phyloP scores from a whole-genome alignment of 2,797 vertebrate species.

The Otus scops region DNA sequence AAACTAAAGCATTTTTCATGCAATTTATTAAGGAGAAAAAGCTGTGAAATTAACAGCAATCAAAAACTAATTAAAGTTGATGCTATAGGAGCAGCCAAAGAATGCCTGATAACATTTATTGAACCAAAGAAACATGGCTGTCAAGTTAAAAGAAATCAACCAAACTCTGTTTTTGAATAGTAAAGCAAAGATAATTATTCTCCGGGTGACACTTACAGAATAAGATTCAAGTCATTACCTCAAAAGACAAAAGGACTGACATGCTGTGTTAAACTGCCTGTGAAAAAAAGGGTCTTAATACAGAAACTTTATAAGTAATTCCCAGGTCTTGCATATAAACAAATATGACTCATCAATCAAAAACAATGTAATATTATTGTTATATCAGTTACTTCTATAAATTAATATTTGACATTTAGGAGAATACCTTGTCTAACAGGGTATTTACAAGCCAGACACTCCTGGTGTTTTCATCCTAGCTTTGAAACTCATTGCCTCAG shows the following conservation, averaged over 20 bases:
- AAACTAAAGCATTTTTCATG: constrained; percentile 75
- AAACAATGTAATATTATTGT: background rate
- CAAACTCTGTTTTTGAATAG: constrained; percentile 68
- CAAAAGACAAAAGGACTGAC: constrained; percentile 63
- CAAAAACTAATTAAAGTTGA: constrained; percentile 82
- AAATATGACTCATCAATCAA: constrained; percentile 52
- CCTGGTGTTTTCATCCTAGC: background rate
- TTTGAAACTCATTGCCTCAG: constrained; percentile 4
- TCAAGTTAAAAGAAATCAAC: constrained; percentile 73
- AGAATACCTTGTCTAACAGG: constrained; percentile 17
- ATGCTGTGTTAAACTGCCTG: constrained; percentile 55
- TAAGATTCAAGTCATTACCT: constrained; percentile 77
- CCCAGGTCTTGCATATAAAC: constrained; percentile 32
- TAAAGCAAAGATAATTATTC: constrained; percentile 70
- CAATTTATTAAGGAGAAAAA: constrained; percentile 79
- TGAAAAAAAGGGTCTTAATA: constrained; percentile 49
- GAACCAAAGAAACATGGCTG: constrained; percentile 76
- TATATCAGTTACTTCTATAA: constrained; percentile 8
- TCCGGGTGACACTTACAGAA: constrained; percentile 64
- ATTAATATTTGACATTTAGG: constrained; percentile 5
- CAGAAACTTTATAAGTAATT: constrained; percentile 46
- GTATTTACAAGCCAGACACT: background rate
- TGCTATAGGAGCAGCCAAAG: constrained; percentile 74
- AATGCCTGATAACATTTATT: constrained; percentile 80
- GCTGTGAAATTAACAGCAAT: constrained; percentile 83